Evolutionary conservation across 2,888 invertebrate species (phyloP).

Genomic region (Euphydryas editha): DNA sequence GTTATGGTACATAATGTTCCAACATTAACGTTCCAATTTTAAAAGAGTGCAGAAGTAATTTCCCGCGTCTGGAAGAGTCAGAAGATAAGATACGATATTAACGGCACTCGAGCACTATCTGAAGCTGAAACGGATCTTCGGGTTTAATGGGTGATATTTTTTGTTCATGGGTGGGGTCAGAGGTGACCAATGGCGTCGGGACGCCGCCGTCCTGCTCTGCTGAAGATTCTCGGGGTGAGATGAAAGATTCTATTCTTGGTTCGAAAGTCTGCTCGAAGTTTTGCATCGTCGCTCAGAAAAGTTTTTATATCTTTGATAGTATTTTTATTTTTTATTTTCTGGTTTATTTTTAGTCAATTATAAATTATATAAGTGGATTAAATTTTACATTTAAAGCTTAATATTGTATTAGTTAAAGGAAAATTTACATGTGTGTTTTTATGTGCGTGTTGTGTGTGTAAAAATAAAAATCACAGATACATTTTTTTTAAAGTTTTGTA

Average conservation of each 20-base stretch:
- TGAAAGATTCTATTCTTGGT: conserved; percentile 71
- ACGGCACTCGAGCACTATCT: conserved; percentile 60
- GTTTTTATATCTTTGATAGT: background rate
- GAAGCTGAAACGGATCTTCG: conserved; percentile 73
- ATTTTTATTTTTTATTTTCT: background rate
- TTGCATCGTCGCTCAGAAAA: conserved; percentile 8
- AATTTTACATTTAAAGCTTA: background rate
- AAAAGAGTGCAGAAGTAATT: conserved; percentile 12
- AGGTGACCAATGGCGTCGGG: conserved; percentile 74
- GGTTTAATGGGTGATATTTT: conserved; percentile 79
- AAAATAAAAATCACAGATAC: too few species aligned
- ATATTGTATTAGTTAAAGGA: too few species aligned
- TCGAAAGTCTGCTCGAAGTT: conserved; percentile 51
- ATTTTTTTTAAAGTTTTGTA: too few species aligned
- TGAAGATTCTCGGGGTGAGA: conserved; percentile 65
- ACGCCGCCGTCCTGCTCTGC: conserved; percentile 55
- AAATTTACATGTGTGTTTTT: too few species aligned
- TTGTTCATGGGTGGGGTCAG: conserved; percentile 80
- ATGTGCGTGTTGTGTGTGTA: too few species aligned
- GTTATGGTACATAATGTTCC: background rate
- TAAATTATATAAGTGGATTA: background rate
- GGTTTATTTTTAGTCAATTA: background rate
- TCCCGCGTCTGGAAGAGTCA: conserved; percentile 24
- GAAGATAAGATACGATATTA: conserved; percentile 70
- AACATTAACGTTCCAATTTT: conserved; percentile 10